Base-by-base conservation (phyloP, 2,888 invertebrate genomes). In the Platycheirus rosarum region DNA sequence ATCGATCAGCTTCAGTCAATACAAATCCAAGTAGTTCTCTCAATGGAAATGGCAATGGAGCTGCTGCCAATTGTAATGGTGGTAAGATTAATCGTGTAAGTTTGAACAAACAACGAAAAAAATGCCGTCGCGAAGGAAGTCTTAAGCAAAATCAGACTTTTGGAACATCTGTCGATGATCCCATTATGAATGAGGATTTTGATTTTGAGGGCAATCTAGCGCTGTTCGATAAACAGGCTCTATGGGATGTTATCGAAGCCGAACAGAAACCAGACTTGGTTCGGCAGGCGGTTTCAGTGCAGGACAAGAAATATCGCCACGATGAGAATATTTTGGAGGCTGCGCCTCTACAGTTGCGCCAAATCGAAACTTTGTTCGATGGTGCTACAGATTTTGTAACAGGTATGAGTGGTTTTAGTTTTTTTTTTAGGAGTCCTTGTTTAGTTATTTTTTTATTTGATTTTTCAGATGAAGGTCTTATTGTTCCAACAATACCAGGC, bases 131-230 rank as follows among this genome's bases (percentile, higher is more conserved):
- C 0, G 89, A 90, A 49, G 88, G 87, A 18, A 88, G 88, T 73
- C 85, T 88, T 29, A 88, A 88, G 14, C 87, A 89, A 48, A 89
- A 87, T 80, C 87, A 87, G 49, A 90, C 91, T 0, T 91, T 91
- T 85, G 88, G 89, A 18, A 88, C 88, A 14, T 89, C 90, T 1
- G 87, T 89, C 1, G 91, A 91, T 76, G 91, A 91, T 86, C 89
- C 90, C 0, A 79, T 87, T 2, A 85, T 90, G 69, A 87, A 88
- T 51, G 89, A 95, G 88, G 97, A 98, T 87, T 98, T 98, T 92
- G 97, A 98, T 92, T 97, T 98, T 92, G 97, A 98, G 89, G 97
- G 96, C 85, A 98, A 97, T 91, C 92, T 97, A 68, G 97, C 97
- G 18, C 91, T 98, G 53, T 98, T 98, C 91, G 95, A 97, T 91